These are phyloP conservation scores for Theristicus caerulescens DNA, from an alignment of 2,113 vertebrate genomes.

Conservation along the genomic window DNA sequence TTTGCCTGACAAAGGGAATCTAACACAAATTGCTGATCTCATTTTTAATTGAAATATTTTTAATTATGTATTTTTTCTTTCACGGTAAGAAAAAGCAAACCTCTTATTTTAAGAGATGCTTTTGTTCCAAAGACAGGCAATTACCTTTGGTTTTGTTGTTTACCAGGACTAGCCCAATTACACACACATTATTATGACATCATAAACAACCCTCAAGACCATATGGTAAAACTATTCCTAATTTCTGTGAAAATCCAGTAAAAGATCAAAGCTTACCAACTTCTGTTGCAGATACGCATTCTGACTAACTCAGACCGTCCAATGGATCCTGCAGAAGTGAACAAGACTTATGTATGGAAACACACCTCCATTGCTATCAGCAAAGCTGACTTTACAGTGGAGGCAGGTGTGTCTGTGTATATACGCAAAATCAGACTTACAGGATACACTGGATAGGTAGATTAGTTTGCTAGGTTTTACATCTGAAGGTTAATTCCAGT, in stretches of 20 bases:
- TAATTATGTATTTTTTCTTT: not conserved
- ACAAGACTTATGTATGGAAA: rapidly evolving
- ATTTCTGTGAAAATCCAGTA: not conserved
- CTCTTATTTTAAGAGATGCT: not conserved
- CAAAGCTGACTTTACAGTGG: not conserved
- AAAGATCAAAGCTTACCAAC: not conserved
- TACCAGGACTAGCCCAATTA: not conserved
- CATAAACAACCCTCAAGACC: not conserved
- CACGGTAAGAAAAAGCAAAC: not conserved
- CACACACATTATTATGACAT: not conserved
- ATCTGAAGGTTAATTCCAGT: not conserved
- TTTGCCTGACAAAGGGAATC: not conserved
- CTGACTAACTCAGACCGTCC: not conserved
- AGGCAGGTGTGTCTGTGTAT: rapidly evolving
- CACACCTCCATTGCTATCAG: not conserved
- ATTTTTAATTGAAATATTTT: not conserved
- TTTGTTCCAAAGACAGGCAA: not conserved
- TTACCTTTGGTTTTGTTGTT: not conserved
- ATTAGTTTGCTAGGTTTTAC: not conserved
- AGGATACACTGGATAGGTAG: rapidly evolving
- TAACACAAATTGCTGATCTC: not conserved
- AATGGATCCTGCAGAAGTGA: rapidly evolving
- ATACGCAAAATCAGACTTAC: not conserved
- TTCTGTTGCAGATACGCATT: not conserved
- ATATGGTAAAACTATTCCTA: not conserved